These are phyloP conservation scores for Caerostris extrusa DNA, from an alignment of 1,140 invertebrate species.

Conservation along the genomic window DNA sequence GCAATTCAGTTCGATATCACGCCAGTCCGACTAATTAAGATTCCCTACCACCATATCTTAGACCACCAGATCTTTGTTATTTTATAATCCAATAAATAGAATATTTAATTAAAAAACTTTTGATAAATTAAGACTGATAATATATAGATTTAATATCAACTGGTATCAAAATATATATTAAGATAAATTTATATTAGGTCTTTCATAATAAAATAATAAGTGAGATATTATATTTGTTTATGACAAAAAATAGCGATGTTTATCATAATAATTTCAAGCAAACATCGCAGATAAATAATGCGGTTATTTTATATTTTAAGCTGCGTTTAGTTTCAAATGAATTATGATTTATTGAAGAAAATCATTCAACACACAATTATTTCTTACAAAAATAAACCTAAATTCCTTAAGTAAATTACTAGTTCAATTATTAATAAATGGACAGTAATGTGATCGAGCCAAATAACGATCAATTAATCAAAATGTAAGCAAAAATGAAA, in stretches of 20 bases:
- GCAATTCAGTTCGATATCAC: neutral
- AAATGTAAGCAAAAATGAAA: neutral
- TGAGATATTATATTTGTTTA: no score
- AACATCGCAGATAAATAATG: neutral
- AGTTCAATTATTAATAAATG: neutral
- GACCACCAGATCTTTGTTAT: slow-evolving; percentile 29
- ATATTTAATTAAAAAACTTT: no score
- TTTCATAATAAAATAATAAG: no score
- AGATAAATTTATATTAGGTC: no score
- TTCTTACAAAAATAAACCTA: neutral
- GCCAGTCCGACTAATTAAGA: slow-evolving; percentile 30
- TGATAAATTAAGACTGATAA: no score
- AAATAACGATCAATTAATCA: slow-evolving; percentile 26
- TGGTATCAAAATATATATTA: no score
- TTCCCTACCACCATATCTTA: neutral
- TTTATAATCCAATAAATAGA: neutral
- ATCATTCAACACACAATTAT: neutral
- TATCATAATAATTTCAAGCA: neutral
- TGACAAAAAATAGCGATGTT: neutral
- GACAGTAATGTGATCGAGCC: neutral
- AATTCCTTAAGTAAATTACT: neutral
- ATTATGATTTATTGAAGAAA: neutral
- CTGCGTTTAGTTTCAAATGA: neutral
- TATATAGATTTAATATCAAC: no score
- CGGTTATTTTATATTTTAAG: neutral